Evolutionary conservation across 2,797 vertebrate species (phyloP).

Genomic region (Acanthornis magna): DNA sequence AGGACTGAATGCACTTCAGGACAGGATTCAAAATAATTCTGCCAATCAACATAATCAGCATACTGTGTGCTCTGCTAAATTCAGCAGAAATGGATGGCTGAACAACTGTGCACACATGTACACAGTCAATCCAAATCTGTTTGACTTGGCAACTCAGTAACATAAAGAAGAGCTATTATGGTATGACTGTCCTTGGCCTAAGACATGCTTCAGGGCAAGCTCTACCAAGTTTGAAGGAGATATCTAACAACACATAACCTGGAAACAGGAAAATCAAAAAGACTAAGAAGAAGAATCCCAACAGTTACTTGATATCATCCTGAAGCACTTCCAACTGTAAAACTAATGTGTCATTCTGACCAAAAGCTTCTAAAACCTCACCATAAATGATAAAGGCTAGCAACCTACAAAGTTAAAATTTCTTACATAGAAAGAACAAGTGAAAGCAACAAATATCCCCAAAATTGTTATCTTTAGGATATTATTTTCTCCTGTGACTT

Average conservation of each 20-base stretch:
- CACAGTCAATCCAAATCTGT: constrained; percentile 8
- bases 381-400: not conserved
- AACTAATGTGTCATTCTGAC: not conserved
- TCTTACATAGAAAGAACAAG: not conserved
- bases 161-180: not conserved
- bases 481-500: not conserved
- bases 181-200: not conserved
- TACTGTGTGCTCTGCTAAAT: not conserved
- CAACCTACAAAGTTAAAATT: not conserved
- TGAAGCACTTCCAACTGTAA: not conserved
- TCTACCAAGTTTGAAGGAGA: not conserved
- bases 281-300: not conserved
- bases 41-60: not conserved
- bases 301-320: not conserved
- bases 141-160: constrained; percentile 4
- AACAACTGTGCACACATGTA: constrained; percentile 16
- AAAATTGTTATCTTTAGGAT: not conserved
- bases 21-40: constrained; percentile 10
- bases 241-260: not conserved
- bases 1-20: not conserved
- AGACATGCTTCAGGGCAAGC: not conserved
- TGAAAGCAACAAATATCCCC: not conserved
- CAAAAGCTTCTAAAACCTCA: not conserved
- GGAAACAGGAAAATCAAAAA: not conserved
- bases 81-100: not conserved